phyloP scores from a whole-genome alignment of 1,140 invertebrate species.

The Drosophila ogumai region DNA sequence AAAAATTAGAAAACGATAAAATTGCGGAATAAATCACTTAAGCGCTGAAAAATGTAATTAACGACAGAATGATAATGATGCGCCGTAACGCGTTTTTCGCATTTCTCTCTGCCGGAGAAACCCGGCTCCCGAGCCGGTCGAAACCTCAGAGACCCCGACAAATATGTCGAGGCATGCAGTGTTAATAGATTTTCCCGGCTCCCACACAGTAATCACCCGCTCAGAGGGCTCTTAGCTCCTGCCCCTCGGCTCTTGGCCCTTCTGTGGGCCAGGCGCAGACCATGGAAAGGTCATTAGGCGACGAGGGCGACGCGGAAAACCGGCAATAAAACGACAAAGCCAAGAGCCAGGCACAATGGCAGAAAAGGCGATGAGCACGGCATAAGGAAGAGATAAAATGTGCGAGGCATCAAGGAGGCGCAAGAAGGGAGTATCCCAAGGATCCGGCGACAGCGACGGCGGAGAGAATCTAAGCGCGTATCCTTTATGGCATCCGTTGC shows the following conservation, averaged over 20 bases:
- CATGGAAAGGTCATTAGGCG: constrained; percentile 72
- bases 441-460: constrained; percentile 13
- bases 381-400: constrained; percentile 80
- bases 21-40: constrained; percentile 83
- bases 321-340: constrained; percentile 81
- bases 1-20: constrained; percentile 83
- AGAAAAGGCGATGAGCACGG: constrained; percentile 42
- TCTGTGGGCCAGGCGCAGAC: constrained; percentile 22
- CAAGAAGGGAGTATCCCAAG: constrained; percentile 13
- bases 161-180: constrained; percentile 64
- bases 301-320: constrained; percentile 67
- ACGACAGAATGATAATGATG: constrained; percentile 82
- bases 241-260: constrained; percentile 15
- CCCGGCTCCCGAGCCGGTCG: not conserved
- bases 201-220: constrained; percentile 60
- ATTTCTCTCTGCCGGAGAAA: constrained; percentile 27
- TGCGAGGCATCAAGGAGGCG: constrained; percentile 38
- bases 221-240: constrained; percentile 36
- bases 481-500: constrained; percentile 75
- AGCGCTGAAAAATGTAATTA: constrained; percentile 82
- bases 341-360: constrained; percentile 66
- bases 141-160: constrained; percentile 34
- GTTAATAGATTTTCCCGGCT: constrained; percentile 66
- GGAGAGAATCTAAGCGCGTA: constrained; percentile 43
- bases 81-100: constrained; percentile 65